A percentile compares a stretch with the other conserved stretches of the same genome.
Evolutionary conservation across 2,888 invertebrate genomes (phyloP).

Genomic region (Habrosyne pyritoides): DNA sequence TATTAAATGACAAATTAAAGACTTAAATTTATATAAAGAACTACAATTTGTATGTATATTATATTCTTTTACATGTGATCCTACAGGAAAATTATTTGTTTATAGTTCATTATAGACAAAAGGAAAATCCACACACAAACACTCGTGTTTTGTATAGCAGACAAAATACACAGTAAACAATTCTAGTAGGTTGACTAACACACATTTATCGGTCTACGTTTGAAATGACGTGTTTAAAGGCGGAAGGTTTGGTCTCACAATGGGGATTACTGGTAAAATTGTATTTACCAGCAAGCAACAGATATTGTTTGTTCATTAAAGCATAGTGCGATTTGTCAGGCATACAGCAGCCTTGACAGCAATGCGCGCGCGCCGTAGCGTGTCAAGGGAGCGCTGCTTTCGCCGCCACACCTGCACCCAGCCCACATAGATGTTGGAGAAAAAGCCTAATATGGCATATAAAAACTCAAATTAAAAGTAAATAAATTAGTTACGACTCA

Average conservation of each 20-base stretch:
- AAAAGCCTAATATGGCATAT: slow-evolving; percentile 47
- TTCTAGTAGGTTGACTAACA: not conserved
- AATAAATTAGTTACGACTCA: slow-evolving; percentile 24
- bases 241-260: not conserved
- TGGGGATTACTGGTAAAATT: not conserved
- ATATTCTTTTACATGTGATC: slow-evolving; percentile 5
- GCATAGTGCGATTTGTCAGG: slow-evolving; percentile 43
- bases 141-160: not conserved
- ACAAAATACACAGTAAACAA: slow-evolving; percentile 3
- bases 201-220: not conserved
- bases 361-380: slow-evolving; percentile 81
- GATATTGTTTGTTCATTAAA: slow-evolving; percentile 56
- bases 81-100: slow-evolving; percentile 26
- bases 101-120: slow-evolving; percentile 14
- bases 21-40: too few species aligned
- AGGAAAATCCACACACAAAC: slow-evolving; percentile 24
- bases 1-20: too few species aligned
- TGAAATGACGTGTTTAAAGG: not conserved
- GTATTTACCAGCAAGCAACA: slow-evolving; percentile 1
- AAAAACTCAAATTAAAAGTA: slow-evolving; percentile 11
- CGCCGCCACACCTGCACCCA: slow-evolving; percentile 74
- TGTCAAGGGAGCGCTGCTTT: slow-evolving; percentile 83
- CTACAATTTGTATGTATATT: too few species aligned
- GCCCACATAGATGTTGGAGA: slow-evolving; percentile 49
- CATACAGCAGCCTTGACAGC: slow-evolving; percentile 76